Percentiles rank a stretch among this genome's conserved stretches.
Conservation (phyloP, 1,140 invertebrate species). For the Pogonomyrmex barbatus region DNA sequence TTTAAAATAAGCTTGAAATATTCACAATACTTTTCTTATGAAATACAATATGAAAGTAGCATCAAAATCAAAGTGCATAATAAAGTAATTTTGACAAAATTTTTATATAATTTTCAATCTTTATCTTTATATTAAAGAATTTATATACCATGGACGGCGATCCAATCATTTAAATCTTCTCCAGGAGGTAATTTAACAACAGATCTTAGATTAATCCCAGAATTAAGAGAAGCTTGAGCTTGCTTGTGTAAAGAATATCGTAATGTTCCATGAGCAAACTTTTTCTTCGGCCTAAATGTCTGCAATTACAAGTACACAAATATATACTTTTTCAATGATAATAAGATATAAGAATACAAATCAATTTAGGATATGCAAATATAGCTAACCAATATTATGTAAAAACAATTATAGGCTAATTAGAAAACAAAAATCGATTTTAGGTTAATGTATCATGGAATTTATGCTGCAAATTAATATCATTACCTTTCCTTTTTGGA, state of each 20-base stretch:
- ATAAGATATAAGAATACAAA: not conserved
- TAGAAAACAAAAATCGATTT: not conserved
- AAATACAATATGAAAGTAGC: not conserved
- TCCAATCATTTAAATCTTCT: slow-evolving; percentile 97
- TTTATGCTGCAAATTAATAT: not conserved
- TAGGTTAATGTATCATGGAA: not conserved
- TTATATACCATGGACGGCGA: slow-evolving; percentile 95
- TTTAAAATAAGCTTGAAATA: not conserved
- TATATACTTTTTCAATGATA: slow-evolving; percentile 6
- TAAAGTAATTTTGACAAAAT: not conserved
- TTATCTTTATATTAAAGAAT: slow-evolving; percentile 37
- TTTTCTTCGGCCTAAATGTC: slow-evolving; percentile 96
- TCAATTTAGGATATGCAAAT: not conserved
- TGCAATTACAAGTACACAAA: slow-evolving; percentile 78
- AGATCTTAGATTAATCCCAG: slow-evolving; percentile 95
- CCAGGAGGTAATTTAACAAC: slow-evolving; percentile 94
- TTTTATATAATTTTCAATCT: slow-evolving; percentile 9
- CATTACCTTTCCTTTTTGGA: slow-evolving; percentile 91
- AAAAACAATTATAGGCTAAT: not conserved
- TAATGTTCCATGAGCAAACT: slow-evolving; percentile 95
- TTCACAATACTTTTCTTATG: not conserved
- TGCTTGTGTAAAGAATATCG: slow-evolving; percentile 97
- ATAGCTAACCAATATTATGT: not conserved
- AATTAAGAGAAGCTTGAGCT: slow-evolving; percentile 96
- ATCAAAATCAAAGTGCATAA: not conserved